Percentiles rank a stretch among this genome's conserved stretches.
Conservation (phyloP, 2,888 invertebrate genomes). For the Coecobrya sp. region DNA sequence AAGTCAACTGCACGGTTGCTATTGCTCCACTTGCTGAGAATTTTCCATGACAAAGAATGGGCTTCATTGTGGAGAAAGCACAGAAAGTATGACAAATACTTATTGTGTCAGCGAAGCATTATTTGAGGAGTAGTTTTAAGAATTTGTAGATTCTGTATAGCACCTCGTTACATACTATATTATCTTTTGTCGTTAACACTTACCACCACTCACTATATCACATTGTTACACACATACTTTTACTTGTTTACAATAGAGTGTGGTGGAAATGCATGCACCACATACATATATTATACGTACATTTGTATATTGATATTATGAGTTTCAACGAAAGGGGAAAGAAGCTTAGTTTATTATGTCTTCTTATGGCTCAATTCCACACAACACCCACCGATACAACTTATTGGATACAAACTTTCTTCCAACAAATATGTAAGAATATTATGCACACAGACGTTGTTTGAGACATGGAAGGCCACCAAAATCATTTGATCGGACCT, state of each 20-base stretch:
- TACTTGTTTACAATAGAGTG: neutral
- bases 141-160: constrained; percentile 1
- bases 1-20: constrained; percentile 84
- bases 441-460: constrained; percentile 33
- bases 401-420: constrained; percentile 26
- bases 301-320: neutral
- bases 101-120: constrained; percentile 2
- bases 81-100: constrained; percentile 21
- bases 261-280: neutral
- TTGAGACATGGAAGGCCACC: constrained; percentile 85
- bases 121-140: constrained; percentile 7
- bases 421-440: constrained; percentile 8
- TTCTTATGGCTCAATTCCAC: constrained; percentile 27
- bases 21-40: constrained; percentile 68
- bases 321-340: neutral
- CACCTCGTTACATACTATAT: constrained; percentile 45
- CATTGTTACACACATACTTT: neutral
- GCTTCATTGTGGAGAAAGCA: constrained; percentile 7
- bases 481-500: constrained; percentile 86
- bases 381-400: neutral
- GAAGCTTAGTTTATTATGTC: neutral
- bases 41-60: constrained; percentile 21
- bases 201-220: neutral
- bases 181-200: constrained; percentile 7
- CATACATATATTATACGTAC: neutral